Conservation (phyloP, 1,140 invertebrate species). For the Papilio polytes region DNA sequence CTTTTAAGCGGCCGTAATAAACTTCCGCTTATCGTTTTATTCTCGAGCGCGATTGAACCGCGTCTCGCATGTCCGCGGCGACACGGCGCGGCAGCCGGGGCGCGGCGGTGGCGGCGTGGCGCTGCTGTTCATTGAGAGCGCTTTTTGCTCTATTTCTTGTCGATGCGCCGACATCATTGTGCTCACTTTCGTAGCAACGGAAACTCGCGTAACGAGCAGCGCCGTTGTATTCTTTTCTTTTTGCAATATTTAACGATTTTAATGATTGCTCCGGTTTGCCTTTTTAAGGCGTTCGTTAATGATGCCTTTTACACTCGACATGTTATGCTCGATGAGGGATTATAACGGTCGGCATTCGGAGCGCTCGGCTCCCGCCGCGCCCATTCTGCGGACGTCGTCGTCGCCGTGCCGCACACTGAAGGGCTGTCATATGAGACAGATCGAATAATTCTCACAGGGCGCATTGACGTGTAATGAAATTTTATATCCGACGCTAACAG, state of each 20-base stretch:
- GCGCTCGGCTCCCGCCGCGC: constrained; percentile 54
- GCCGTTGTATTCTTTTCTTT: constrained; percentile 71
- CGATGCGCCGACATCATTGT: constrained; percentile 72
- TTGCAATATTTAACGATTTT: constrained; percentile 78
- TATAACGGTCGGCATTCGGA: constrained; percentile 73
- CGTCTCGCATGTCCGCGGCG: constrained; percentile 58
- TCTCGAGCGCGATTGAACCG: constrained; percentile 59
- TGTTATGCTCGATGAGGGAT: constrained; percentile 76
- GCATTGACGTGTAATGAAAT: constrained; percentile 68
- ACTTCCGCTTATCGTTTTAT: constrained; percentile 65
- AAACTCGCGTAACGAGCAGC: constrained; percentile 78
- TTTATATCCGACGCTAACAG: constrained; percentile 53
- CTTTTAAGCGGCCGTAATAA: constrained; percentile 62
- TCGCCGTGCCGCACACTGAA: constrained; percentile 63
- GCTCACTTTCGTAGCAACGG: constrained; percentile 79
- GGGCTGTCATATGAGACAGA: constrained; percentile 76
- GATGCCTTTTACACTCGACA: constrained; percentile 78
- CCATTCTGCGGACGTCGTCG: constrained; percentile 55
- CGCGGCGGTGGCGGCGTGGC: constrained; percentile 41
- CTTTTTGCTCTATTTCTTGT: constrained; percentile 76
- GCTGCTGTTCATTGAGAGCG: constrained; percentile 65
- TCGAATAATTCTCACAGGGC: constrained; percentile 72
- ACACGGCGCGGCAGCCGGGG: too few relatives aligned
- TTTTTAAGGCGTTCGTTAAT: constrained; percentile 82
- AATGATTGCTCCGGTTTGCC: constrained; percentile 80